phyloP scores from a whole-genome alignment of 2,113 vertebrate species.

The Megaceryle maxima region DNA sequence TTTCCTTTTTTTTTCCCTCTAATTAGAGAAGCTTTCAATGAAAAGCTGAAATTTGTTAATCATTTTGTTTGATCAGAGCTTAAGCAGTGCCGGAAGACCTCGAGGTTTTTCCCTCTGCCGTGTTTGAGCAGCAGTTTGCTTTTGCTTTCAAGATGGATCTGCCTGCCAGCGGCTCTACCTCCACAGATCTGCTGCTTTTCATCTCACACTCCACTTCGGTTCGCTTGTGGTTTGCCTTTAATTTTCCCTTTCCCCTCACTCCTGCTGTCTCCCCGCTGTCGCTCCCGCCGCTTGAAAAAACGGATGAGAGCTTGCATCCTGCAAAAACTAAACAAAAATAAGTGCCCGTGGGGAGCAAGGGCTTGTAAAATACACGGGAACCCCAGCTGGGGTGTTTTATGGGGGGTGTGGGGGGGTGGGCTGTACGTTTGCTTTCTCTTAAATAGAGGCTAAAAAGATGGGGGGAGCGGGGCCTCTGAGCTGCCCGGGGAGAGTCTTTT shows the following conservation, averaged over 20 bases:
- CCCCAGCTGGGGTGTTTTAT: not conserved
- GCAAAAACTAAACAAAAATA: not conserved
- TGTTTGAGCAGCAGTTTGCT: conserved; percentile 41
- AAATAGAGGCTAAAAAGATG: not conserved
- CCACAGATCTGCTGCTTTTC: not conserved
- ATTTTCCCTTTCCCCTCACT: not conserved
- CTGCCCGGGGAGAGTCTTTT: not conserved
- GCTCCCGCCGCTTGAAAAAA: not conserved
- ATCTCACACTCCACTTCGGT: not conserved
- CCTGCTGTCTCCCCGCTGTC: not conserved
- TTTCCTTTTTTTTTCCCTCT: not conserved
- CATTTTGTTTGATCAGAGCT: conserved; percentile 4
- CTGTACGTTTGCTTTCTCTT: not conserved
- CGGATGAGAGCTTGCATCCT: not conserved
- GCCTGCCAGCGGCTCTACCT: conserved; percentile 48
- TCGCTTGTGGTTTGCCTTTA: not conserved
- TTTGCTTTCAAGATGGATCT: conserved; percentile 60
- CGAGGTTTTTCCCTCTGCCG: conserved; percentile 12
- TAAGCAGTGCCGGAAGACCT: not conserved
- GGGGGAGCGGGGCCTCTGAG: not conserved
- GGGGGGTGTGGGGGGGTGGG: too few species aligned
- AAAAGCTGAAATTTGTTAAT: not conserved
- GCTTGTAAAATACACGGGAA: not conserved
- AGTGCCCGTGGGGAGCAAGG: not conserved
- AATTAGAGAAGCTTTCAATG: not conserved